Conservation (phyloP, 2,113 vertebrate genomes). For the Gallinago media region DNA sequence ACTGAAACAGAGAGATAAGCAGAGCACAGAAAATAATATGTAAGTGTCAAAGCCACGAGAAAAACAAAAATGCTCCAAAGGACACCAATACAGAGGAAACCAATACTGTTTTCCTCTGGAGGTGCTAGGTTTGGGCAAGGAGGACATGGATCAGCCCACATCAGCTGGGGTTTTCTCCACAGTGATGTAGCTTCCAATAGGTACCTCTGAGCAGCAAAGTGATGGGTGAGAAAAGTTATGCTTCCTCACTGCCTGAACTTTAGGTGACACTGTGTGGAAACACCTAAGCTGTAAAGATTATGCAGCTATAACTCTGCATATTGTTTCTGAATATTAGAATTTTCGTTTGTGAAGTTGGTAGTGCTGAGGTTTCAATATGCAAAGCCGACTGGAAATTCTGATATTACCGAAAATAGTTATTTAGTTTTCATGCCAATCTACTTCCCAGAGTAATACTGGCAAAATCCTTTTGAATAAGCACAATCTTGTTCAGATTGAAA, state of each 20-base stretch:
- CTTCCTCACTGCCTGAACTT: not conserved
- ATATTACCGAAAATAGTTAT: not conserved
- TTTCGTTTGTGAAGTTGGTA: not conserved
- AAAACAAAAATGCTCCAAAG: not conserved
- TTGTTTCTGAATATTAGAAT: not conserved
- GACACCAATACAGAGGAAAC: not conserved
- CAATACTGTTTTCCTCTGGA: not conserved
- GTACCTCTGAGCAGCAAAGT: not conserved
- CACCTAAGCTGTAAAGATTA: not conserved
- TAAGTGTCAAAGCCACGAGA: not conserved
- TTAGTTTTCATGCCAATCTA: not conserved
- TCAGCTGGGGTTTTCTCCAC: not conserved
- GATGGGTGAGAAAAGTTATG: not conserved
- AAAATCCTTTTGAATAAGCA: not conserved
- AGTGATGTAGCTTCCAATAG: not conserved
- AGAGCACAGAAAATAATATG: not conserved
- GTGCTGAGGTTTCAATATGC: not conserved
- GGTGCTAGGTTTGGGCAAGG: not conserved
- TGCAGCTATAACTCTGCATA: not conserved
- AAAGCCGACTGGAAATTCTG: not conserved
- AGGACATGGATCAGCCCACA: fast-evolving
- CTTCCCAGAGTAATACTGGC: not conserved
- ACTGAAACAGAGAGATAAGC: not conserved
- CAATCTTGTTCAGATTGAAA: not conserved
- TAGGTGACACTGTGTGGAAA: not conserved